Percentiles rank a stretch among this genome's conserved stretches.
These are phyloP conservation scores for Drosophila pegasa DNA, from an alignment of 2,888 invertebrate species.

Conservation along the genomic window DNA sequence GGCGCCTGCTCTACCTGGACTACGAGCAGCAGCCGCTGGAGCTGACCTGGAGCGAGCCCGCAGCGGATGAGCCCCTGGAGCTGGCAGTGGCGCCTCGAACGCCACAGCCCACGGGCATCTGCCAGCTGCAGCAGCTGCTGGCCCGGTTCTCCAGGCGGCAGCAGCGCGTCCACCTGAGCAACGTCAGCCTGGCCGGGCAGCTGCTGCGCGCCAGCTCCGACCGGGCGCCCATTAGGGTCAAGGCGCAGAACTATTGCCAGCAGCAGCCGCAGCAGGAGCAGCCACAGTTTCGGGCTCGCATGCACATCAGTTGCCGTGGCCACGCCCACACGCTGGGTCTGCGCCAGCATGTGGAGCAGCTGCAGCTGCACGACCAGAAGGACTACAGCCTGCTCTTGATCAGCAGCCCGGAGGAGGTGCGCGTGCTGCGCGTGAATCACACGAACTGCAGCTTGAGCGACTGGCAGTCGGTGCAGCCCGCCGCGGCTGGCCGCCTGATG, in stretches of 20 bases:
- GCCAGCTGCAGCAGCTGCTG: constrained; percentile 59
- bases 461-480: constrained; percentile 75
- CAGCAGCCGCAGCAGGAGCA: constrained; percentile 25
- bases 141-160: constrained; percentile 50
- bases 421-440: constrained; percentile 69
- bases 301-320: constrained; percentile 64
- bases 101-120: constrained; percentile 38
- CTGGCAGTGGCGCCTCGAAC: constrained; percentile 19
- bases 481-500: constrained; percentile 68
- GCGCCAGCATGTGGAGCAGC: constrained; percentile 65
- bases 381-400: constrained; percentile 63
- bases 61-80: constrained; percentile 32
- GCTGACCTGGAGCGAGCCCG: constrained; percentile 55
- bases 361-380: constrained; percentile 30
- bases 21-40: constrained; percentile 52
- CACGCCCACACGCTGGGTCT: constrained; percentile 66
- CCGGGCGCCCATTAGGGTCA: constrained; percentile 41
- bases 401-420: constrained; percentile 75
- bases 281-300: constrained; percentile 64
- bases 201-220: constrained; percentile 26
- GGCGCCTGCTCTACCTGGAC: constrained; percentile 74
- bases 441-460: constrained; percentile 64
- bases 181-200: constrained; percentile 46
- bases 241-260: constrained; percentile 73
- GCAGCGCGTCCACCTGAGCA: constrained; percentile 61